Base-by-base conservation (phyloP, 2,797 vertebrate species). In the Columba guinea region DNA sequence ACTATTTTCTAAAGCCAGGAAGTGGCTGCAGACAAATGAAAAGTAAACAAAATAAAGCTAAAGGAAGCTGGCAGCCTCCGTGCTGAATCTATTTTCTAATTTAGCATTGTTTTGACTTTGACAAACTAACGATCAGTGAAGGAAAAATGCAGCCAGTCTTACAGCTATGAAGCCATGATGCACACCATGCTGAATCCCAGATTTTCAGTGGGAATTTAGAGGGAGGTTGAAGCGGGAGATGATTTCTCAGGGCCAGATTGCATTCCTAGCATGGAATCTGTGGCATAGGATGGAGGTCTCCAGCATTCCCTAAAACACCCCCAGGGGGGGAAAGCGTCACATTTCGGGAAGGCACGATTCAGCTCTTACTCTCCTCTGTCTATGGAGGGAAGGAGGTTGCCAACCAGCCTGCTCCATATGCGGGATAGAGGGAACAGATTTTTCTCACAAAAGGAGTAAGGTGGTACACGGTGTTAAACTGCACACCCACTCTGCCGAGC, bases 41-140 rank as follows among this genome's bases (percentile, higher is more conserved):
- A 95, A 95, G 84, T 73, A 95, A 95, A 95, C 87, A 93, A 84
- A 96, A 92, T 75, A 77, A 94, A 87, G 60, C 74, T 86, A 84
- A 90, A 94, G 82, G 84, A 94, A 93, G 62, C 78, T 68, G 65
- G 37, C 65, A 95, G 75, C 27, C 67, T 87, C 70, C 7, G 3
- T 1, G 3, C 55, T 87, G 35, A 88, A 74, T 56, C 34, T 82
- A 11, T 84, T 92, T 91, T 87, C 80, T 93, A 84, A 90, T 91
- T 96, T 77, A 77, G 60, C 48, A 64, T 68, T 93, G 80, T 87
- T 94, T 89, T 76, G 55, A 79, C 70, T 91, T 92, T 62, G 58
- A 93, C 46, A 91, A 93, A 80, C 39, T 88, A 92, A 94, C 70
- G 67, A 79, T 76, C 46, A 77, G 22, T 8, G 24, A 84, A 77